Base-by-base conservation (phyloP, 2,888 invertebrate genomes). In the Teinopalpus imperialis region DNA sequence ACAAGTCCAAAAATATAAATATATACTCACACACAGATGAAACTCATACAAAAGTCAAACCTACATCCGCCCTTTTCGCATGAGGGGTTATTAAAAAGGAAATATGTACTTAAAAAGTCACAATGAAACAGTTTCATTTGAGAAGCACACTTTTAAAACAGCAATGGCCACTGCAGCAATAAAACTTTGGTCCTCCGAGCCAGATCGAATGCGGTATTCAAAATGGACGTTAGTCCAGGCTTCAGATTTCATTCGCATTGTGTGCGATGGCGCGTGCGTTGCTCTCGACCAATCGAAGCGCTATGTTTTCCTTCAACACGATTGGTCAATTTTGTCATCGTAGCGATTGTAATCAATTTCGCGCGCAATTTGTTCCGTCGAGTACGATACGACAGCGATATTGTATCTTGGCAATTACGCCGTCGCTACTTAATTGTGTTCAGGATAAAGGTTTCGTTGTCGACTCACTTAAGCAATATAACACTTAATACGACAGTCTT, bases 311-410 rank as follows among this genome's bases (percentile, higher is more conserved):
- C 27, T 34, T 49, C 10, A 49, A 51, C 54, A 56, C 57, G 63
- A 66, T 65, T 66, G 69, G 66, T 52, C 54, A 56, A 59, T 57
- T 57, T 55, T 60, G 63, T 56, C 51, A 53, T 42, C 43, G 40
- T 49, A 43, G 51, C 52, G 52, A 57, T 51, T 42, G 46, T 58
- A 59, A 69, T 69, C 71, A 63, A 72, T 74, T 73, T 76, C 66
- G 60, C 74, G 74, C 66, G 70, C 72, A 76, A 80, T 81, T 81
- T 74, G 81, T 75, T 74, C 66, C 66, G 57, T 39, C 24, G 44
- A 8, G 18, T 43, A 31, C 69, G 69, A 74, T 74, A 66, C 53
- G 49, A 66, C 57, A 50, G 62, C 63, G 62, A 67, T 61, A 61
- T 60, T 56, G 59, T 45, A 31, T 54, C 48, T 24, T 29, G 50